Percentiles rank a stretch among this genome's conserved stretches.
Conservation (phyloP, 1,140 invertebrate genomes). For the Eriocheir sinensis region DNA sequence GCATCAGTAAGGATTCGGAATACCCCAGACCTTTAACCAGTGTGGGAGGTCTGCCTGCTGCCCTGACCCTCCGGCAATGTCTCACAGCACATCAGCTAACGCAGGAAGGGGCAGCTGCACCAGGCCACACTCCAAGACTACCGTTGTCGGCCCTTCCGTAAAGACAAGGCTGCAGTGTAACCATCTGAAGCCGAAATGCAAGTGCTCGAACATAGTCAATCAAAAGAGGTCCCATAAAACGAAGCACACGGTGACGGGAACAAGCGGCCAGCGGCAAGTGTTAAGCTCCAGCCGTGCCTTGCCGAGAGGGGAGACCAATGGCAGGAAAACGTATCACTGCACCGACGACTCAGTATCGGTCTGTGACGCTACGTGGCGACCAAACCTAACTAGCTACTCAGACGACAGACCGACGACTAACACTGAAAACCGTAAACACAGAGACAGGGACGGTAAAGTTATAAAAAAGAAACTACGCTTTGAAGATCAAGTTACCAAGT, state of each 20-base stretch:
- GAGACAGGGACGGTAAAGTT: background rate
- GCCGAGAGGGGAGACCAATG: slow-evolving; percentile 53
- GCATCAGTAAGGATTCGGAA: background rate
- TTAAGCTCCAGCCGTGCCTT: slow-evolving; percentile 32
- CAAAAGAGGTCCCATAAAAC: slow-evolving; percentile 12
- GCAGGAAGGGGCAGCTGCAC: background rate
- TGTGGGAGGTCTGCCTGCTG: background rate
- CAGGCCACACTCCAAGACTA: slow-evolving; percentile 60
- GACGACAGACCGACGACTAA: background rate
- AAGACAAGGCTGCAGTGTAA: slow-evolving; percentile 61
- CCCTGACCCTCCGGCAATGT: background rate
- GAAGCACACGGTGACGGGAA: background rate
- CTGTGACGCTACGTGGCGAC: slow-evolving; percentile 60
- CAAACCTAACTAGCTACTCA: background rate
- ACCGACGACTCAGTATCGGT: slow-evolving; percentile 3
- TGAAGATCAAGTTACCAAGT: slow-evolving; percentile 26
- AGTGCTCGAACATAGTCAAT: slow-evolving; percentile 10
- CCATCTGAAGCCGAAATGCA: slow-evolving; percentile 62
- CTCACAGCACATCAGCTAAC: background rate
- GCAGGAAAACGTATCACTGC: slow-evolving; percentile 50
- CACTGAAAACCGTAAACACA: background rate
- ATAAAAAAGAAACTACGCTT: slow-evolving; percentile 64
- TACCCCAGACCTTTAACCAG: background rate
- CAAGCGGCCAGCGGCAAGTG: background rate
- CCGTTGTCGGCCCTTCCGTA: slow-evolving; percentile 44